These are phyloP conservation scores for Thryonomys swinderianus DNA, from an alignment of 2,113 vertebrate genomes.

Conservation along the genomic window DNA sequence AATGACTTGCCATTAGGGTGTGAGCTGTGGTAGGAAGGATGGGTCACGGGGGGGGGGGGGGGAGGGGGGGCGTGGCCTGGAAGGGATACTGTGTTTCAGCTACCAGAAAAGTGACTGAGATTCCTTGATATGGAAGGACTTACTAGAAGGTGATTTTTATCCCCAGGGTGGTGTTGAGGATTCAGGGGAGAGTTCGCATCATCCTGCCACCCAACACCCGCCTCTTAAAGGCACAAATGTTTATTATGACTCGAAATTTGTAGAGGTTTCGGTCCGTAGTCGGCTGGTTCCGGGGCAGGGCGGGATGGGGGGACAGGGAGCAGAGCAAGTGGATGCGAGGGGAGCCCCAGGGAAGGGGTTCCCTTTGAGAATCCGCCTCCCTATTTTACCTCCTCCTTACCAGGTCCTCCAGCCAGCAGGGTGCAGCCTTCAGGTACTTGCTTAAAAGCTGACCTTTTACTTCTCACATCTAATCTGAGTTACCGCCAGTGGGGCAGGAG, in stretches of 20 bases:
- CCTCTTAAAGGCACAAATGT: neutral
- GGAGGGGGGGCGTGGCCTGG: neutral
- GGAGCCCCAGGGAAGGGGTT: too few relatives aligned
- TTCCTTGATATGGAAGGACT: too few relatives aligned
- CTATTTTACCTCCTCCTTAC: neutral
- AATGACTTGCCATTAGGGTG: neutral
- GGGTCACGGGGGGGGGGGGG: too few relatives aligned
- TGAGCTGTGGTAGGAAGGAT: neutral
- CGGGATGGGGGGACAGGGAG: neutral
- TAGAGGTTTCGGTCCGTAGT: neutral
- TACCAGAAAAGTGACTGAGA: neutral
- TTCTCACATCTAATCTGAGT: neutral
- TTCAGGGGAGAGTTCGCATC: too few relatives aligned
- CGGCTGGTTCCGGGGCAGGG: neutral
- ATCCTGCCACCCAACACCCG: neutral
- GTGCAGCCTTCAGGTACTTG: neutral
- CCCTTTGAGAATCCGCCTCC: neutral
- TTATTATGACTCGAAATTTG: neutral
- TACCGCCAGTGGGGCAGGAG: neutral
- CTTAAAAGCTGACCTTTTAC: neutral
- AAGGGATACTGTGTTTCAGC: neutral
- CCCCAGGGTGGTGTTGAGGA: rapidly evolving
- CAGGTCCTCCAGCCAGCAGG: neutral
- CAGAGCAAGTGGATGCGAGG: neutral
- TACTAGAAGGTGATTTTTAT: neutral